Conservation (phyloP, 2,113 vertebrate species). For the Phoxinus phoxinus region DNA sequence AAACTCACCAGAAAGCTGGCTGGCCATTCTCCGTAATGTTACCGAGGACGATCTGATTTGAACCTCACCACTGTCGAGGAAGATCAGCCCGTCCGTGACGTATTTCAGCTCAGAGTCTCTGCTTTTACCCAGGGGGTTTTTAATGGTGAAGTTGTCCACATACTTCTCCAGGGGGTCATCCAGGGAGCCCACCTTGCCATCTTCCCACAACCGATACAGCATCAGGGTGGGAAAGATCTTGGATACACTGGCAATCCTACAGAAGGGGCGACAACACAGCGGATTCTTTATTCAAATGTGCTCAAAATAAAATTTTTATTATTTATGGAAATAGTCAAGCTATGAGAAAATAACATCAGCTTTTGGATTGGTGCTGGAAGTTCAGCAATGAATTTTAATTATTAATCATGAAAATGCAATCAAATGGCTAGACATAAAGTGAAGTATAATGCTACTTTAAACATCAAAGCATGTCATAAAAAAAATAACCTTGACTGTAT, state of each 20-base stretch:
- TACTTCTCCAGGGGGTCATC: conserved; percentile 91
- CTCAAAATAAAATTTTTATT: neutral
- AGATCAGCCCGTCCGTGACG: conserved; percentile 77
- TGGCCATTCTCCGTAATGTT: conserved; percentile 89
- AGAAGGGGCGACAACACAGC: conserved; percentile 65
- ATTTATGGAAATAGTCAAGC: neutral
- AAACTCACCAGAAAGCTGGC: conserved; percentile 80
- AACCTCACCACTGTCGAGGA: conserved; percentile 79
- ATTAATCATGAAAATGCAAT: neutral
- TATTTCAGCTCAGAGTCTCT: conserved; percentile 75
- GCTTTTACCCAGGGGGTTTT: conserved; percentile 83
- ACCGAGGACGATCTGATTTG: conserved; percentile 76
- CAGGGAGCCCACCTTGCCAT: conserved; percentile 83
- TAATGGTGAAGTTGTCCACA: conserved; percentile 81
- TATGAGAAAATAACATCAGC: neutral
- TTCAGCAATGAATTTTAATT: neutral
- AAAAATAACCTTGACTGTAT: neutral
- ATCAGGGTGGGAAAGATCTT: conserved; percentile 93
- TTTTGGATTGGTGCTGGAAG: neutral
- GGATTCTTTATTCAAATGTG: conserved; percentile 67
- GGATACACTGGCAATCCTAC: conserved; percentile 89
- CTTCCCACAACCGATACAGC: conserved; percentile 93
- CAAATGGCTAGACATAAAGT: neutral
- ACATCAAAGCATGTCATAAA: neutral
- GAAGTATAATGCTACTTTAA: neutral